phyloP scores from a whole-genome alignment of 2,797 vertebrate genomes.

The Enteromius mattozi region DNA sequence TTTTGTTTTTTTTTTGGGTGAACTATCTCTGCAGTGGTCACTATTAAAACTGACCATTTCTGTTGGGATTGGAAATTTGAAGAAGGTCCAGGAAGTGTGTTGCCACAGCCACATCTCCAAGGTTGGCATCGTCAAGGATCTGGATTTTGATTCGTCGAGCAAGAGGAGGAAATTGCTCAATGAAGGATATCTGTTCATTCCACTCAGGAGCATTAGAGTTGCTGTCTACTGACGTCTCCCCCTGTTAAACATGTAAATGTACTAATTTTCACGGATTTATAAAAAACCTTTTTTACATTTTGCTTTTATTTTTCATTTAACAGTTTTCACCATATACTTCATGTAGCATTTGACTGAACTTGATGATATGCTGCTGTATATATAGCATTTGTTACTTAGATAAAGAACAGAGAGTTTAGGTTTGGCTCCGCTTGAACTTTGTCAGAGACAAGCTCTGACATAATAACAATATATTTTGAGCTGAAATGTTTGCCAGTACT shows the following conservation, averaged over 20 bases:
- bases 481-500: slow-evolving; percentile 53
- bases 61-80: slow-evolving; percentile 88
- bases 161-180: slow-evolving; percentile 93
- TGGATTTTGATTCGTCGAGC: slow-evolving; percentile 88
- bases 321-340: not conserved
- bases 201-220: slow-evolving; percentile 83
- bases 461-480: slow-evolving; percentile 37
- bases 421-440: not conserved
- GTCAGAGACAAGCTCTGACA: slow-evolving; percentile 14
- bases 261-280: not conserved
- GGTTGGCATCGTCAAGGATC: slow-evolving; percentile 86
- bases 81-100: slow-evolving; percentile 90
- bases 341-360: not conserved
- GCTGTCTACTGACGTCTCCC: slow-evolving; percentile 86
- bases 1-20: no score
- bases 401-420: slow-evolving; percentile 3
- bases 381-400: not conserved
- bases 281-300: not conserved
- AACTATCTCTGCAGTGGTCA: not conserved
- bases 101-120: slow-evolving; percentile 85
- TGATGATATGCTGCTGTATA: not conserved
- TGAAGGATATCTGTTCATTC: slow-evolving; percentile 93
- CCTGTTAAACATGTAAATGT: slow-evolving; percentile 71
- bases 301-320: not conserved
- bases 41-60: slow-evolving; percentile 79